These are phyloP conservation scores for Enteromius treurensis DNA, from an alignment of 2,797 vertebrate species.

Conservation along the genomic window DNA sequence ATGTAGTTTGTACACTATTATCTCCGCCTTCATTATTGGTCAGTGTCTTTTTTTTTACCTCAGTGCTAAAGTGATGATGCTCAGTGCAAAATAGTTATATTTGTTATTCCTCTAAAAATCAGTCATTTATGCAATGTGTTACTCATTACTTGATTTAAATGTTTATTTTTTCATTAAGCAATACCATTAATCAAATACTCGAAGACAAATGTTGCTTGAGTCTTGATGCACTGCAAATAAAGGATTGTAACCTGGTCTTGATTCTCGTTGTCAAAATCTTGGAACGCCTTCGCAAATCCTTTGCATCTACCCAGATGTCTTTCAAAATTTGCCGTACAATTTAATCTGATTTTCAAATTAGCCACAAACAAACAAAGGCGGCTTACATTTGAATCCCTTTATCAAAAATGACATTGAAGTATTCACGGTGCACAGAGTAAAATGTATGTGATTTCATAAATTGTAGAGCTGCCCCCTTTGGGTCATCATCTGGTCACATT, in stretches of 20 bases:
- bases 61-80: conserved; percentile 7
- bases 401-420: neutral
- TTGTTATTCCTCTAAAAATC: conserved; percentile 27
- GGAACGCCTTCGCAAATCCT: neutral
- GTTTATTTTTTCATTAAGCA: conserved; percentile 37
- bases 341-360: neutral
- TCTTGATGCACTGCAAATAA: conserved; percentile 76
- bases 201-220: conserved; percentile 67
- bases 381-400: neutral
- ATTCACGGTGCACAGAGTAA: neutral
- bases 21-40: conserved; percentile 3
- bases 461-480: neutral
- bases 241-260: conserved; percentile 50
- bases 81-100: neutral
- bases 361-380: neutral
- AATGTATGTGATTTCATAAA: neutral
- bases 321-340: neutral
- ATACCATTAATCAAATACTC: conserved; percentile 66
- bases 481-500: neutral
- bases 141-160: conserved; percentile 32
- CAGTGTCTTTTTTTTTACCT: conserved; percentile 43
- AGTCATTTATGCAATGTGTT: conserved; percentile 36
- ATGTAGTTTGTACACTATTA: conserved; percentile 11
- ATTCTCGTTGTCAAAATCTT: neutral
- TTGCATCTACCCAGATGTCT: neutral